Conservation (phyloP, 2,113 vertebrate genomes). For the Amblyornis subalaris region DNA sequence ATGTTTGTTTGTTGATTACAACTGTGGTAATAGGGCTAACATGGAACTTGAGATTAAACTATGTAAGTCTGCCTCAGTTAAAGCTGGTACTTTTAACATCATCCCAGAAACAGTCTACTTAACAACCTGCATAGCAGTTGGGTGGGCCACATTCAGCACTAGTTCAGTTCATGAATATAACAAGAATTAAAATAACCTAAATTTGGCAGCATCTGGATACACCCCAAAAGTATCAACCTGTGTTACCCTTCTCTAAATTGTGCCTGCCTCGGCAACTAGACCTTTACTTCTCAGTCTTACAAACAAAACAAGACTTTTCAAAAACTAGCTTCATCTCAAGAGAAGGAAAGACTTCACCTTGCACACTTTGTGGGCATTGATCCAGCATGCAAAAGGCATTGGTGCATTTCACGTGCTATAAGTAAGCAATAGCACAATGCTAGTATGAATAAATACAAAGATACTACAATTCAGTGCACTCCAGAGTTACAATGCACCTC, state of each 20-base stretch:
- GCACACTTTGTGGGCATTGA: background rate
- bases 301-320: background rate
- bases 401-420: conserved; percentile 7
- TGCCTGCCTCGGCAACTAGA: background rate
- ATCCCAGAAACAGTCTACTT: background rate
- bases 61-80: background rate
- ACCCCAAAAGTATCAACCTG: background rate
- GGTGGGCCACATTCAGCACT: background rate
- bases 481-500: background rate
- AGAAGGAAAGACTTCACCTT: background rate
- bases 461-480: conserved; percentile 25
- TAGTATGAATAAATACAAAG: background rate
- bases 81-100: background rate
- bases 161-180: background rate
- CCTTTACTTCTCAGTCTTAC: background rate
- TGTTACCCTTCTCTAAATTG: background rate
- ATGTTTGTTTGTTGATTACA: background rate
- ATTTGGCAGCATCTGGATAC: background rate
- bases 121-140: background rate
- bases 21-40: background rate
- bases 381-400: background rate
- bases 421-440: conserved; percentile 1
- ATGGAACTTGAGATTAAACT: background rate
- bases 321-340: background rate
- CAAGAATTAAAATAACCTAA: background rate